Percentiles rank a stretch among this genome's conserved stretches.
These are phyloP conservation scores for Erynnis tages DNA, from an alignment of 2,888 invertebrate species.

Conservation along the genomic window DNA sequence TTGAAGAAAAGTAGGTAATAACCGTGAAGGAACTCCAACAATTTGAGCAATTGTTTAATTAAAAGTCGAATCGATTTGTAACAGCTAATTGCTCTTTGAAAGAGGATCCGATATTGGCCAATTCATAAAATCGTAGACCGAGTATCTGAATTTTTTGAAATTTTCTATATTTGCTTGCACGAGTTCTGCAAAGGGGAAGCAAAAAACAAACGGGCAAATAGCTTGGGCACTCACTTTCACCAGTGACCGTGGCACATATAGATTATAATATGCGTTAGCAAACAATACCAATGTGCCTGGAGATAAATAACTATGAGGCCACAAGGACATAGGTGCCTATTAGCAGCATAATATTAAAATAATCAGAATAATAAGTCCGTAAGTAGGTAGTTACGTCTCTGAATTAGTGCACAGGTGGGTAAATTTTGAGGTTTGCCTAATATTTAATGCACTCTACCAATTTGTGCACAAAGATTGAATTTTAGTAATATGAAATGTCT, in stretches of 20 bases:
- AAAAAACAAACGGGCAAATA: neutral
- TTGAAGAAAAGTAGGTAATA: constrained; percentile 2
- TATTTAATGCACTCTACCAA: no score
- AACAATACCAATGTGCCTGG: constrained; percentile 3
- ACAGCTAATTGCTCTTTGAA: constrained; percentile 37
- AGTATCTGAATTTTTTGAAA: neutral
- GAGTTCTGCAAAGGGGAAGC: neutral
- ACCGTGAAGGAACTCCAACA: constrained; percentile 35
- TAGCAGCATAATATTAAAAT: no score
- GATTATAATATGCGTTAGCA: constrained; percentile 9
- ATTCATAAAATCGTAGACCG: constrained; percentile 3
- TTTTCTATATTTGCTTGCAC: neutral
- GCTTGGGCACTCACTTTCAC: constrained; percentile 13
- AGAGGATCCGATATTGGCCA: constrained; percentile 32
- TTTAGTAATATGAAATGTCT: no score
- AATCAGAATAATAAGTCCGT: no score
- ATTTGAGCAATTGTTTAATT: constrained; percentile 44
- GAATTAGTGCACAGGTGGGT: no score
- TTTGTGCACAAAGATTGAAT: no score
- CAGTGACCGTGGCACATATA: constrained; percentile 11
- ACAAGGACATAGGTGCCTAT: no score
- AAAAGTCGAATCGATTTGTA: constrained; percentile 44
- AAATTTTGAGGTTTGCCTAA: no score
- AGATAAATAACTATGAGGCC: no score
- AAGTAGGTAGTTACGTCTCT: no score